Conservation (phyloP, 2,888 invertebrate genomes). For the Malacosoma neustria region DNA sequence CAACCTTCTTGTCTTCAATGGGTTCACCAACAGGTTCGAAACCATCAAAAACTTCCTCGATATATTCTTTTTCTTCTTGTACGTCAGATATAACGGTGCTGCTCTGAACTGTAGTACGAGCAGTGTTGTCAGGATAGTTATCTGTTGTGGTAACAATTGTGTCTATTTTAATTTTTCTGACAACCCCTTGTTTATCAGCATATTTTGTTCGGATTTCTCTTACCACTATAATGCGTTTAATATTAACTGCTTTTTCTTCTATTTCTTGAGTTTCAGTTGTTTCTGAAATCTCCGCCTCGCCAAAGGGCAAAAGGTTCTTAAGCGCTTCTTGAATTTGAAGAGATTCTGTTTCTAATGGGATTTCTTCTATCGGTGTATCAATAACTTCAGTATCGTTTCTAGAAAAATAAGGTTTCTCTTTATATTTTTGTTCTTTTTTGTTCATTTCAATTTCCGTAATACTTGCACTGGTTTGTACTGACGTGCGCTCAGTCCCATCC, state of each 20-base stretch:
- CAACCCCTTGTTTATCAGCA: conserved; percentile 14
- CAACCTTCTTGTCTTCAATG: conserved; percentile 27
- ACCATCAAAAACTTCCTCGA: conserved; percentile 24
- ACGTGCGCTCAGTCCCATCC: conserved; percentile 25
- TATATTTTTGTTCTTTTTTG: conserved; percentile 35
- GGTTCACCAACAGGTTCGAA: conserved; percentile 31
- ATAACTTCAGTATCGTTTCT: conserved; percentile 37
- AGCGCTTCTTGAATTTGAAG: conserved; percentile 10
- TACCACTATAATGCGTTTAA: conserved; percentile 10
- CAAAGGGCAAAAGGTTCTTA: conserved; percentile 5
- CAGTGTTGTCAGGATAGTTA: conserved; percentile 24
- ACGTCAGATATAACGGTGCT: conserved; percentile 20
- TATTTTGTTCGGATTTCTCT: conserved; percentile 18
- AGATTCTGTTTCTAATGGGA: conserved; percentile 28
- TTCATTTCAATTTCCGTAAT: conserved; percentile 11
- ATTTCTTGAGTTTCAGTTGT: conserved; percentile 6
- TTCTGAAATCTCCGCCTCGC: conserved; percentile 2
- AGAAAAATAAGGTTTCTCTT: conserved; percentile 55
- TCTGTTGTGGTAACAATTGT: conserved; percentile 21
- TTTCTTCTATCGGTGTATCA: conserved; percentile 35
- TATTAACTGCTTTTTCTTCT: conserved; percentile 4
- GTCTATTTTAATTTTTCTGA: conserved; percentile 21
- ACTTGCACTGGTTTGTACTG: conserved; percentile 19
- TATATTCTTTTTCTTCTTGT: conserved; percentile 4
- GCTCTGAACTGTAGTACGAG: conserved; percentile 19